Conservation (phyloP, 2,888 invertebrate species). For the Ormyrus nitidulus region DNA sequence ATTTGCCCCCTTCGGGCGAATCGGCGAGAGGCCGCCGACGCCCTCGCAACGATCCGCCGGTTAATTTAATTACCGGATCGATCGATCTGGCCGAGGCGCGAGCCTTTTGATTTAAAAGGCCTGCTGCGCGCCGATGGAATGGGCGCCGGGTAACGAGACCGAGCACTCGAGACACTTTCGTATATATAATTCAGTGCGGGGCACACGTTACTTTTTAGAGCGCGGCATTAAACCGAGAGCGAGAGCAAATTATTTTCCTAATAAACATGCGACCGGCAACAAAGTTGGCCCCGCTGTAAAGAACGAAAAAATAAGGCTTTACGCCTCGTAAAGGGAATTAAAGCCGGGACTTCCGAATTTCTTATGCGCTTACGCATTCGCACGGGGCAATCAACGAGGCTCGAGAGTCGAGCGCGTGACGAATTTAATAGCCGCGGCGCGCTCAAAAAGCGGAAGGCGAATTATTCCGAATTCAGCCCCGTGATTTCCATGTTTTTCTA, state of each 20-base stretch:
- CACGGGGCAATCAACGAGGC: not conserved
- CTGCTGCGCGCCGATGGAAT: not conserved
- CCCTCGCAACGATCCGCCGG: constrained; percentile 42
- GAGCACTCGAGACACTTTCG: constrained; percentile 23
- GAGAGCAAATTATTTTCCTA: not conserved
- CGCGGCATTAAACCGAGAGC: not conserved
- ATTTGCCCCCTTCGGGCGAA: constrained; percentile 20
- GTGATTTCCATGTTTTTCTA: constrained; percentile 2
- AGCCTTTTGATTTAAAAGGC: constrained; percentile 46
- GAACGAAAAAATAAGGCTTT: no score
- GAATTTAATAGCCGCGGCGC: constrained; percentile 16
- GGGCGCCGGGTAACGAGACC: constrained; percentile 20
- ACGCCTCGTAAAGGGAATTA: no score
- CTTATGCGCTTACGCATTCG: no score
- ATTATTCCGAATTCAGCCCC: not conserved
- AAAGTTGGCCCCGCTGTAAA: no score
- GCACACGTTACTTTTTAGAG: no score
- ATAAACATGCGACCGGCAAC: no score
- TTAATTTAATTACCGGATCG: constrained; percentile 54
- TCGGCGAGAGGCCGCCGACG: constrained; percentile 10
- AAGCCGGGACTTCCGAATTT: no score
- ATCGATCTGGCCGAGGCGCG: constrained; percentile 32
- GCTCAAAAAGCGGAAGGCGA: not conserved
- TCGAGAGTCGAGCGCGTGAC: no score
- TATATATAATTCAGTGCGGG: constrained; percentile 8